These are phyloP conservation scores for Phyllotreta striolata DNA, from an alignment of 2,888 invertebrate species.

Conservation along the genomic window DNA sequence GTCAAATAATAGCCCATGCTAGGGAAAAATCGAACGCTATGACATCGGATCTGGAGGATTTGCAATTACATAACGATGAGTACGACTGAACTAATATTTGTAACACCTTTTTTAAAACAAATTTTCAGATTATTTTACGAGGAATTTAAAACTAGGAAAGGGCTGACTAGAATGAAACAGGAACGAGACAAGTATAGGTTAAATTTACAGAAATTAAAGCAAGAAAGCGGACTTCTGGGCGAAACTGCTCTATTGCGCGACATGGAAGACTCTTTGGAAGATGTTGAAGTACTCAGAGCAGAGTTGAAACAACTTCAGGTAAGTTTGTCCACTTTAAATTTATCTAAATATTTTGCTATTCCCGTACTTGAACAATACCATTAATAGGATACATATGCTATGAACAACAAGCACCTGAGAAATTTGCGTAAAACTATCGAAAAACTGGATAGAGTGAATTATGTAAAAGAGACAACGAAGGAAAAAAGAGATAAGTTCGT, in stretches of 20 bases:
- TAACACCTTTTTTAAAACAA: neutral
- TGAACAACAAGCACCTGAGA: slow-evolving; percentile 4
- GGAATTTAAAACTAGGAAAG: neutral
- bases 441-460: neutral
- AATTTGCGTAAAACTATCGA: slow-evolving; percentile 5
- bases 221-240: slow-evolving; percentile 64
- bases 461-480: neutral
- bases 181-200: slow-evolving; percentile 60
- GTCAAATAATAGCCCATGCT: slow-evolving; percentile 64
- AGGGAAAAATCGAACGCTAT: slow-evolving; percentile 64
- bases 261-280: slow-evolving; percentile 59
- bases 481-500: neutral
- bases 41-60: slow-evolving; percentile 51
- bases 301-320: neutral
- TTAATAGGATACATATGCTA: neutral
- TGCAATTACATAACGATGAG: slow-evolving; percentile 33
- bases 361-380: no score
- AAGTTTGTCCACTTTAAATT: neutral
- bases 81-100: neutral
- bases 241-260: slow-evolving; percentile 62
- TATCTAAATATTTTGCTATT: neutral
- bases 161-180: slow-evolving; percentile 57
- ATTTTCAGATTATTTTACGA: slow-evolving; percentile 49
- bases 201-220: slow-evolving; percentile 58
- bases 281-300: slow-evolving; percentile 28